Percentiles rank a stretch among this genome's conserved stretches.
phyloP scores from a whole-genome alignment of 2,113 vertebrate species.

The Physeter macrocephalus region DNA sequence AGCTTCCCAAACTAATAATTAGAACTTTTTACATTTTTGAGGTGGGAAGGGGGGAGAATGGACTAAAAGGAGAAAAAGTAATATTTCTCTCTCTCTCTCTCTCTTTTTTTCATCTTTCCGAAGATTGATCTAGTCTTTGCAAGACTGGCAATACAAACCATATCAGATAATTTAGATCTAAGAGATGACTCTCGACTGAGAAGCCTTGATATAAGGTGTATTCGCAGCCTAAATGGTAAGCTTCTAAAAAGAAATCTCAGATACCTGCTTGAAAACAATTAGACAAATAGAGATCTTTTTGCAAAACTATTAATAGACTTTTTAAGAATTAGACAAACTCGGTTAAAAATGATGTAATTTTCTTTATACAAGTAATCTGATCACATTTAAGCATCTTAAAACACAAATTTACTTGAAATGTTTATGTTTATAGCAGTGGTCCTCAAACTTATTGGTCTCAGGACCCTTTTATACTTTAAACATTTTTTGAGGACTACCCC shows the following conservation, averaged over 20 bases:
- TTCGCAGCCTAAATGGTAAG: constrained; percentile 97
- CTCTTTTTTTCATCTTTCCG: neutral
- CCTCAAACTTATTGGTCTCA: neutral
- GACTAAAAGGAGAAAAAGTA: constrained; percentile 49
- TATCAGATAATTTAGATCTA: constrained; percentile 96
- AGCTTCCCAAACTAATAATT: constrained; percentile 33
- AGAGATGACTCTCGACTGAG: constrained; percentile 91
- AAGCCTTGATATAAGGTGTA: constrained; percentile 96
- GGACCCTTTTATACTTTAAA: neutral
- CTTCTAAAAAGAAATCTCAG: constrained; percentile 28
- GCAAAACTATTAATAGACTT: neutral
- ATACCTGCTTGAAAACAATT: constrained; percentile 15
- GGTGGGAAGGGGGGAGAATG: neutral
- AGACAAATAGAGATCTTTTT: constrained; percentile 20
- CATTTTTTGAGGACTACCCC: neutral
- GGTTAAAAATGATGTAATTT: constrained; percentile 18
- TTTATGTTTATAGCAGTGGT: constrained; percentile 13
- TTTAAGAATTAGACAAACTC: neutral
- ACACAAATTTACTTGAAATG: neutral
- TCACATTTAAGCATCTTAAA: constrained; percentile 15
- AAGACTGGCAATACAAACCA: constrained; percentile 88
- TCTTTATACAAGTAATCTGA: neutral
- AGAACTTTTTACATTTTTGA: constrained; percentile 30
- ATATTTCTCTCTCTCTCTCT: constrained; percentile 27
- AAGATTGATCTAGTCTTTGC: constrained; percentile 99